phyloP scores from a whole-genome alignment of 1,140 invertebrate species.

The Musca domestica region DNA sequence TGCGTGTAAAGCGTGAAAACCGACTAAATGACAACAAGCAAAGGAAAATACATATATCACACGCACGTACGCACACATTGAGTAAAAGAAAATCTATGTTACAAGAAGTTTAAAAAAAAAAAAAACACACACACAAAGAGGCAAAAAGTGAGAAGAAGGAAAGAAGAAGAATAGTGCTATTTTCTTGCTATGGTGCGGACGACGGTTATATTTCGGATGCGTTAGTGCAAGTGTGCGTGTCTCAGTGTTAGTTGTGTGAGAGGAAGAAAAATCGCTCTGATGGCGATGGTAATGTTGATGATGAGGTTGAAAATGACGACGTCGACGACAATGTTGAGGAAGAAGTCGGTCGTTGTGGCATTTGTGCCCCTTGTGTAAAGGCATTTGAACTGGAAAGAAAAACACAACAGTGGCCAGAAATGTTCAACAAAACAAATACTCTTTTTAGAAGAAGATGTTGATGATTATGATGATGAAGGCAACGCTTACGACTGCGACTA shows the following conservation, averaged over 20 bases:
- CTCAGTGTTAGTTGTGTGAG: background rate
- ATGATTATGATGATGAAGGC: background rate
- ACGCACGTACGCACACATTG: background rate
- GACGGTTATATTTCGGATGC: background rate
- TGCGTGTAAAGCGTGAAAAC: conserved; percentile 1
- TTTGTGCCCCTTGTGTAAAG: conserved; percentile 5
- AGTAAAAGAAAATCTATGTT: no score
- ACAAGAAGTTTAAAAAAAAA: no score
- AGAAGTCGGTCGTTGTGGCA: no score
- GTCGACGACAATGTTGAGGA: background rate
- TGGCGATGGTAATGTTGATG: background rate
- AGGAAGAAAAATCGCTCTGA: background rate
- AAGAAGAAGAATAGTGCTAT: no score
- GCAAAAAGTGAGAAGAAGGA: background rate
- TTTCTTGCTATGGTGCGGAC: no score
- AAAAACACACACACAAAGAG: conserved; percentile 2
- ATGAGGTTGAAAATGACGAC: background rate
- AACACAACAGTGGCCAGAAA: background rate
- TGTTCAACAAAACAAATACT: conserved; percentile 1
- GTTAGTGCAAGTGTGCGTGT: background rate
- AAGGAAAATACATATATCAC: conserved; percentile 1
- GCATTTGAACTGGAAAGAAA: conserved; percentile 17
- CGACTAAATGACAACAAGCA: conserved; percentile 2
- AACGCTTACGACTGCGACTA: background rate
- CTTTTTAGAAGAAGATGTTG: background rate